These are phyloP conservation scores for Chironomus tepperi DNA, from an alignment of 1,140 invertebrate species.

Conservation along the genomic window DNA sequence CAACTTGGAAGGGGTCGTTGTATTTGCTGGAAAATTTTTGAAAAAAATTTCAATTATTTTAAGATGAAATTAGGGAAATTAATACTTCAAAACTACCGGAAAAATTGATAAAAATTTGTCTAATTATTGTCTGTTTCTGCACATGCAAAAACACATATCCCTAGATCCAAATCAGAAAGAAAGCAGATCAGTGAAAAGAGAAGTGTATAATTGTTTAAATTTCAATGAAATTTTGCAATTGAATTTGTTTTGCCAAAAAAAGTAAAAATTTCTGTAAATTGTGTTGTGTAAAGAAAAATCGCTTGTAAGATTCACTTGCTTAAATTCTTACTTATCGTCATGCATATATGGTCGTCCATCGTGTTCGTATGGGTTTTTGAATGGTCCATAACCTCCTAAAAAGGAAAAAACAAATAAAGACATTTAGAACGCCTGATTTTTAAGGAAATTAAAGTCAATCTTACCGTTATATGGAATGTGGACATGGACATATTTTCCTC, in stretches of 20 bases:
- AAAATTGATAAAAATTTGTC: no score
- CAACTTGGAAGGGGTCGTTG: not conserved
- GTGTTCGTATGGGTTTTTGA: not conserved
- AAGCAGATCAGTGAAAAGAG: not conserved
- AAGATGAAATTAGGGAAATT: no score
- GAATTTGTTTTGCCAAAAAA: no score
- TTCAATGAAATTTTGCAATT: not conserved
- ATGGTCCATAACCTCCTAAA: slow-evolving; percentile 9
- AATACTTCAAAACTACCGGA: no score
- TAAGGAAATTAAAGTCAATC: not conserved
- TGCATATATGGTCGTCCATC: slow-evolving; percentile 15
- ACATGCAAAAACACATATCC: no score
- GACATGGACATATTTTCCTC: slow-evolving; percentile 16
- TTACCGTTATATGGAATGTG: slow-evolving; percentile 18
- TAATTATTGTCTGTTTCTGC: no score
- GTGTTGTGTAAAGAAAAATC: no score
- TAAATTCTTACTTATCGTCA: not conserved
- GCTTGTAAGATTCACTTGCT: no score
- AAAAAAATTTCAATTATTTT: not conserved
- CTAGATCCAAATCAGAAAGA: no score
- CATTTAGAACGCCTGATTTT: not conserved
- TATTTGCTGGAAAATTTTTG: not conserved
- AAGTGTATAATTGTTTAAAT: not conserved
- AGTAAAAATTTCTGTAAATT: no score
- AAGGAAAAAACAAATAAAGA: not conserved